Base-by-base conservation (phyloP, 2,888 invertebrate genomes). In the Diaprepes abbreviatus region DNA sequence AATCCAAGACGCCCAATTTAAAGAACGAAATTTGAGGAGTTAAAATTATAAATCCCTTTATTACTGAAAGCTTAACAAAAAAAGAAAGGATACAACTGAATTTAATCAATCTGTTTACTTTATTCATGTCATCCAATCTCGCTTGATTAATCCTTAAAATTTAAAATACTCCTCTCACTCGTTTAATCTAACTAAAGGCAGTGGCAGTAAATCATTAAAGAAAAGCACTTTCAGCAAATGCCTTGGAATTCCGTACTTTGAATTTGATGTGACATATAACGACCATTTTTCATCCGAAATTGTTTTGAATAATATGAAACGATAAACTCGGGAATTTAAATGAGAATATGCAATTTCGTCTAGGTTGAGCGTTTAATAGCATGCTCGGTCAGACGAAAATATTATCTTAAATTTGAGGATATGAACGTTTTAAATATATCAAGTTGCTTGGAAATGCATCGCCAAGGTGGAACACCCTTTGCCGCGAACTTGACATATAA, bases 281-380 rank as follows among this genome's bases (percentile, higher is more conserved):
- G 54, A 59, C 52, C 69, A 64, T 69, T 69, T 69, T 69, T 69
- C 69, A 64, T 69, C 52, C 64, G 50, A 69, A 64, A 69, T 69
- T 69, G 69, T 69, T 69, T 69, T 64, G 64, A 69, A 69, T 69
- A 63, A 63, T 59, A 28, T 24, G 35, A 6, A 50, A 33, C 59
- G 58, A 69, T 69, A 64, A 64, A 67, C 55, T 62, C 55, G 40
- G 21, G 28, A 48, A 36, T 62, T 62, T 17, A 50, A n/a, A n/a
- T n/a, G 62, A 10, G 59, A 66, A 58, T 58, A 58, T 59, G 58
- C 52, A 50, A 38, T 58, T 66, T 66, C 38, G 35, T 50, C 62
- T 45, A 45, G 21, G 45, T 19, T 21, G 2, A 45, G 14, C 21
- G 21, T 21, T 10, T 45, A n/a, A 21, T 21, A 17, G 21, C n/a